Evolutionary conservation across 2,888 invertebrate genomes (phyloP).

Genomic region (Diabrotica balteata): DNA sequence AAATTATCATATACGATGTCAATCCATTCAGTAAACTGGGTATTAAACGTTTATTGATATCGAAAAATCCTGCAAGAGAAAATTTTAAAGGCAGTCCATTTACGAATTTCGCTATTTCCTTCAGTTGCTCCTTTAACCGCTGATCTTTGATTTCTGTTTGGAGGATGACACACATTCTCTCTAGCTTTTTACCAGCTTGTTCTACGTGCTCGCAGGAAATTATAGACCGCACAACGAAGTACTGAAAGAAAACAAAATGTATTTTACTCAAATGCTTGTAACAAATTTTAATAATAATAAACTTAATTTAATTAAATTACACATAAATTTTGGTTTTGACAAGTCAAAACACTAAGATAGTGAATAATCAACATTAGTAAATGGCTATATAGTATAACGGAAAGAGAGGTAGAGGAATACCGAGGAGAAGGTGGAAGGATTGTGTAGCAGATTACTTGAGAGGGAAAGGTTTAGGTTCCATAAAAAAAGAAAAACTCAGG

Average conservation of each 20-base stretch:
- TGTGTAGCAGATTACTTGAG: no score
- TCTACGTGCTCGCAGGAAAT: background rate
- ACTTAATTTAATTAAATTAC: no score
- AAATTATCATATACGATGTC: slow-evolving; percentile 10
- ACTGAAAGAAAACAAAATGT: slow-evolving; percentile 1
- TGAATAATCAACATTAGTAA: no score
- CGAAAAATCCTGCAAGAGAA: slow-evolving; percentile 9
- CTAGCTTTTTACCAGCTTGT: slow-evolving; percentile 1
- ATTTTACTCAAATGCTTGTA: no score
- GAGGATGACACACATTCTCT: background rate
- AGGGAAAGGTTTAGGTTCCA: no score
- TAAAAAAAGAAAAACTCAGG: no score
- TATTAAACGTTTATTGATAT: slow-evolving; percentile 1
- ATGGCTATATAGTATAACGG: no score
- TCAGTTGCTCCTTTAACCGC: slow-evolving; percentile 1
- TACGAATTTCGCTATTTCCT: background rate
- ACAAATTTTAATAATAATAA: no score
- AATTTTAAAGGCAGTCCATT: slow-evolving; percentile 9
- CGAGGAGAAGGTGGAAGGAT: no score
- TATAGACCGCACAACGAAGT: background rate
- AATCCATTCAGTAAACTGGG: slow-evolving; percentile 5
- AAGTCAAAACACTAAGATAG: no score
- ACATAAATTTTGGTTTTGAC: no score
- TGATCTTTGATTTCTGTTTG: slow-evolving; percentile 1
- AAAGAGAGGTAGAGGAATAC: no score